These are phyloP conservation scores for Dusona sp. DNA, from an alignment of 2,888 invertebrate species.

Conservation along the genomic window DNA sequence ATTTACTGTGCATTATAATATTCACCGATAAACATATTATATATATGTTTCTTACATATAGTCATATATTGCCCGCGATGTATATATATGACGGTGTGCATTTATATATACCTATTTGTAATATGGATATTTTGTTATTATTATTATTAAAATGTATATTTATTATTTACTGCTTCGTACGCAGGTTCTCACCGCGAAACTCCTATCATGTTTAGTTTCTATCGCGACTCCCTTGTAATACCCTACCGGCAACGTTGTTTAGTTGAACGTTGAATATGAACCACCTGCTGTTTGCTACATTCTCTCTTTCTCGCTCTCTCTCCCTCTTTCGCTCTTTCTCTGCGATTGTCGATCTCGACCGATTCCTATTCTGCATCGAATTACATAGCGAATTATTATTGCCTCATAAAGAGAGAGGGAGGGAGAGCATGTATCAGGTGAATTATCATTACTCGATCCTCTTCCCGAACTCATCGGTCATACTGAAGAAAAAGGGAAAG, in stretches of 20 bases:
- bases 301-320: conserved; percentile 29
- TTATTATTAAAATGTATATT: conserved; percentile 46
- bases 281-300: conserved; percentile 67
- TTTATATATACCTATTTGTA: neutral
- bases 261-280: conserved; percentile 61
- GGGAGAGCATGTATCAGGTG: conserved; percentile 18
- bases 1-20: conserved; percentile 29
- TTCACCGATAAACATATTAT: conserved; percentile 21
- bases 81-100: neutral
- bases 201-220: conserved; percentile 48
- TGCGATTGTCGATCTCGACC: conserved; percentile 37
- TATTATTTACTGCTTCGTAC: conserved; percentile 59
- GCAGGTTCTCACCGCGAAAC: conserved; percentile 67
- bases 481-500: conserved; percentile 1
- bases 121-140: conserved; percentile 30
- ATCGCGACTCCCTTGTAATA: conserved; percentile 43
- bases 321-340: conserved; percentile 15
- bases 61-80: conserved; percentile 1
- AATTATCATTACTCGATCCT: conserved; percentile 39
- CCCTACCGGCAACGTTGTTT: conserved; percentile 18
- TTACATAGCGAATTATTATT: conserved; percentile 65
- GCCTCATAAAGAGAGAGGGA: conserved; percentile 24
- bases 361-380: conserved; percentile 60
- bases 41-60: neutral
- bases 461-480: conserved; percentile 48